These are phyloP conservation scores for Pheosia gnoma DNA, from an alignment of 2,888 invertebrate genomes.

Conservation along the genomic window DNA sequence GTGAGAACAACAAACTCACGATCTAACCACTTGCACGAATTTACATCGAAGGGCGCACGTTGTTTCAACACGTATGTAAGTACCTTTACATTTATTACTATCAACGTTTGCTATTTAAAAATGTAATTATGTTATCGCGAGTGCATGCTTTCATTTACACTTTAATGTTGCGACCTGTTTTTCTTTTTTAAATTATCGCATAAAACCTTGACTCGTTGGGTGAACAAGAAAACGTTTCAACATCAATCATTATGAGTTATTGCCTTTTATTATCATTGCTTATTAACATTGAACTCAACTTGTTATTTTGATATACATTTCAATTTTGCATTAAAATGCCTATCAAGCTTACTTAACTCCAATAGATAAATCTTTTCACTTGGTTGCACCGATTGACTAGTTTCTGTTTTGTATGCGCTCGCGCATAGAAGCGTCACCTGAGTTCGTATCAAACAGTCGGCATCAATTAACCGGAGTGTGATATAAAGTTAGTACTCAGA, in stretches of 20 bases:
- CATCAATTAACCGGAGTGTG: not conserved
- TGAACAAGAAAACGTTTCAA: constrained; percentile 3
- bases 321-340: not conserved
- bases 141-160: not conserved
- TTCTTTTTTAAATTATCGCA: constrained; percentile 3
- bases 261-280: not conserved
- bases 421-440: constrained; percentile 16
- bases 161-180: constrained; percentile 4
- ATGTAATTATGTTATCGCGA: not conserved
- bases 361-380: not conserved
- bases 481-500: constrained; percentile 19
- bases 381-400: not conserved
- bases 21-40: constrained; percentile 44
- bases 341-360: not conserved
- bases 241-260: constrained; percentile 5
- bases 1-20: constrained; percentile 54
- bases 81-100: constrained; percentile 8
- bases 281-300: not conserved
- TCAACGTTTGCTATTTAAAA: constrained; percentile 1
- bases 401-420: constrained; percentile 19
- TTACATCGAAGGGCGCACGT: constrained; percentile 39
- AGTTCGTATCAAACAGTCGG: not conserved
- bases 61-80: constrained; percentile 48
- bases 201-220: constrained; percentile 11
- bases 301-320: not conserved